Evolutionary conservation across 2,888 invertebrate genomes (phyloP).

Genomic region (Dermolepida albohirtum): DNA sequence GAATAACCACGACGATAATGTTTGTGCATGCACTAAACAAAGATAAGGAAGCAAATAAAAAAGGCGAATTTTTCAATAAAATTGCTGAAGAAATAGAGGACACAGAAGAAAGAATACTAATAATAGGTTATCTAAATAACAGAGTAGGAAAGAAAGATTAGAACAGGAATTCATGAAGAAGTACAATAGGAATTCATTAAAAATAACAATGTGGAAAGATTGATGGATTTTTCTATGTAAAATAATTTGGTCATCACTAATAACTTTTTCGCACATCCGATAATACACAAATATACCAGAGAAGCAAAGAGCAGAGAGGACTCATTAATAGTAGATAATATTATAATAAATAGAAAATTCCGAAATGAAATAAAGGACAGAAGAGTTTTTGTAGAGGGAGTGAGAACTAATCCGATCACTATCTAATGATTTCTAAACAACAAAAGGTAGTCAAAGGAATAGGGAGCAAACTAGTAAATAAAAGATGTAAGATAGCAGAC

Average conservation of each 20-base stretch:
- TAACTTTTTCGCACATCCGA: slow-evolving; percentile 28
- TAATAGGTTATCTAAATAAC: slow-evolving; percentile 32
- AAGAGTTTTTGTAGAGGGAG: too few species aligned
- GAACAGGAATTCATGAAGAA: slow-evolving; percentile 5
- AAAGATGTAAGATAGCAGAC: too few species aligned
- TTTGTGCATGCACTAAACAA: slow-evolving; percentile 26
- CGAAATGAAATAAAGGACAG: too few species aligned
- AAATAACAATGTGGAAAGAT: slow-evolving; percentile 34
- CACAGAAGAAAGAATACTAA: slow-evolving; percentile 20
- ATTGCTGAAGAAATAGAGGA: slow-evolving; percentile 18
- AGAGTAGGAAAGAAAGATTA: slow-evolving; percentile 28
- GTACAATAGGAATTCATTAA: slow-evolving; percentile 5
- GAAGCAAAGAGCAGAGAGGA: too few species aligned
- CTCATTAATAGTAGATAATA: too few species aligned
- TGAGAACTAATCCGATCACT: too few species aligned
- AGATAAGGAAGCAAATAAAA: neutral
- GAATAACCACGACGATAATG: slow-evolving; percentile 3
- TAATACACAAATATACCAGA: slow-evolving; percentile 32
- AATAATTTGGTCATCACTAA: slow-evolving; percentile 34
- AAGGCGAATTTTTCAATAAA: slow-evolving; percentile 33
- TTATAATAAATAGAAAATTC: too few species aligned
- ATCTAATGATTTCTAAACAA: too few species aligned
- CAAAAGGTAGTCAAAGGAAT: too few species aligned
- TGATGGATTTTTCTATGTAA: too few species aligned
- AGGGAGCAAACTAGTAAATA: too few species aligned